A percentile compares a stretch with the other conserved stretches of the same genome.
Evolutionary conservation across 2,113 vertebrate species (phyloP).

Genomic region (Empidonax traillii): DNA sequence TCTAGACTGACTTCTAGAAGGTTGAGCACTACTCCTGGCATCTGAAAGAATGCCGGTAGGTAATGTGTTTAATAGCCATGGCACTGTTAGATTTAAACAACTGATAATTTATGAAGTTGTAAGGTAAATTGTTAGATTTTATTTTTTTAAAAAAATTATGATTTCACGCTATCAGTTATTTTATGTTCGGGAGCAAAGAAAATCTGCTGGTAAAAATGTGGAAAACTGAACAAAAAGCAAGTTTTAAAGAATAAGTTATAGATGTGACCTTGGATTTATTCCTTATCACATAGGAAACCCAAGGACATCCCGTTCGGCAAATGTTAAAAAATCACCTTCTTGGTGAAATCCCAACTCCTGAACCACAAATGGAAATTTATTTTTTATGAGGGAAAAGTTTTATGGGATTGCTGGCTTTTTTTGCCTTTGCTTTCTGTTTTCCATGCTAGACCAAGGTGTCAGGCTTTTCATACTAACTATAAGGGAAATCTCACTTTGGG

Average conservation of each 20-base stretch:
- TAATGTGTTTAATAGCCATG: background rate
- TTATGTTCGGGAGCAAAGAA: background rate
- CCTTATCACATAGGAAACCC: background rate
- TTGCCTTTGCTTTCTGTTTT: background rate
- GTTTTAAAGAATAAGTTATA: background rate
- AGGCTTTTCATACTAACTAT: background rate
- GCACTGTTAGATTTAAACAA: background rate
- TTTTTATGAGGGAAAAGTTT: background rate
- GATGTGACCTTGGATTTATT: background rate
- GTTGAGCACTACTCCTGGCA: background rate
- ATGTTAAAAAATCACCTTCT: background rate
- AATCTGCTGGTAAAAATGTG: background rate
- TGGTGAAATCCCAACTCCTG: background rate
- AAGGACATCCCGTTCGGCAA: background rate
- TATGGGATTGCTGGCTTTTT: background rate
- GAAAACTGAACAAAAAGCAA: background rate
- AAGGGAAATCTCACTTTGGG: background rate
- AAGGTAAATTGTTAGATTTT: background rate
- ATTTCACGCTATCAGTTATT: background rate
- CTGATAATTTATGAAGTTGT: background rate
- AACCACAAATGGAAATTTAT: background rate
- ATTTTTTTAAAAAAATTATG: background rate
- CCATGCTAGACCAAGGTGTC: background rate
- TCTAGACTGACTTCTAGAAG: background rate
- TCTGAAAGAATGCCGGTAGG: background rate